Percentiles rank a stretch among this genome's conserved stretches.
phyloP scores from a whole-genome alignment of 2,797 vertebrate genomes.

The Neosilurus mollespiculum region DNA sequence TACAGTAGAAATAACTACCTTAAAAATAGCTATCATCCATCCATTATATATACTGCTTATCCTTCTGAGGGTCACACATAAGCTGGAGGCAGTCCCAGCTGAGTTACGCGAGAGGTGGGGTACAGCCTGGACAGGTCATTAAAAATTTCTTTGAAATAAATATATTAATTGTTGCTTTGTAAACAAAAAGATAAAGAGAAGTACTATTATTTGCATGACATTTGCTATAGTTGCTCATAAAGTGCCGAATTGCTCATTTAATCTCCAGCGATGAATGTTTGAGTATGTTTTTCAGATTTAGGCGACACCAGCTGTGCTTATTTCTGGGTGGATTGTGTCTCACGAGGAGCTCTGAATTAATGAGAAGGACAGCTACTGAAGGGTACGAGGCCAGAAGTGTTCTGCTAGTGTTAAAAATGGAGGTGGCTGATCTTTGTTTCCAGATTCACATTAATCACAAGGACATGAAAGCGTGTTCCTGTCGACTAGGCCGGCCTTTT shows the following conservation, averaged over 20 bases:
- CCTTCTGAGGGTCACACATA: no score
- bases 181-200: no score
- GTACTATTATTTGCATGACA: no score
- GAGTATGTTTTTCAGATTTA: conserved; percentile 11
- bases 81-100: no score
- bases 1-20: no score
- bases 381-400: conserved; percentile 48
- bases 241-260: background rate
- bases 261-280: conserved; percentile 13
- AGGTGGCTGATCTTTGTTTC: conserved; percentile 25
- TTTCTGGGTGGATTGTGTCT: conserved; percentile 33
- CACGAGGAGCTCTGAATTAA: conserved; percentile 37
- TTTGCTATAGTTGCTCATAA: background rate
- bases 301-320: conserved; percentile 36
- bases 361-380: conserved; percentile 47
- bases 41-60: no score
- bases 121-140: no score
- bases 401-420: conserved; percentile 45
- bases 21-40: no score
- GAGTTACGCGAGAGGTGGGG: no score
- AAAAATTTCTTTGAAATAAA: no score
- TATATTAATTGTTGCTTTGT: no score
- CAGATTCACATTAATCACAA: conserved; percentile 46
- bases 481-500: conserved; percentile 17
- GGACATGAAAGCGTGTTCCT: conserved; percentile 23